These are phyloP conservation scores for Knipowitschia caucasica DNA, from an alignment of 2,797 vertebrate genomes.

Conservation along the genomic window DNA sequence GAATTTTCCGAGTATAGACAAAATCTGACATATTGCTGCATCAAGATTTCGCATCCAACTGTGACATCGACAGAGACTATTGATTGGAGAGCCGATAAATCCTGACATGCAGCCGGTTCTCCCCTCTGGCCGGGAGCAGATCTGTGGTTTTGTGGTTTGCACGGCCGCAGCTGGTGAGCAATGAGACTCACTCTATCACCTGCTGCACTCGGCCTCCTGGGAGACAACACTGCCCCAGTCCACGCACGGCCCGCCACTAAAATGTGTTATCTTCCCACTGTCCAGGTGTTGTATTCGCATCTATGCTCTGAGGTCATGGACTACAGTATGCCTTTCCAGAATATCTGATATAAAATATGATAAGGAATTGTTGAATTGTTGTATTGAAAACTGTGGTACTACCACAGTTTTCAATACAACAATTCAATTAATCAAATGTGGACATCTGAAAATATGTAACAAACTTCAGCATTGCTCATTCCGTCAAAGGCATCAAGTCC, in stretches of 20 bases:
- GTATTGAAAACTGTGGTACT: no score
- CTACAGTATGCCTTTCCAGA: not conserved
- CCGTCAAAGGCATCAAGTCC: no score
- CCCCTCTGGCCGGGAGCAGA: conserved; percentile 38
- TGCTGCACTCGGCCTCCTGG: conserved; percentile 39
- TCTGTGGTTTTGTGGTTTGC: conserved; percentile 23
- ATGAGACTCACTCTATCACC: conserved; percentile 50
- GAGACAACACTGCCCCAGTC: conserved; percentile 25
- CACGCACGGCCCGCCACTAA: conserved; percentile 1
- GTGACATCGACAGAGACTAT: not conserved
- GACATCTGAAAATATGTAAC: no score
- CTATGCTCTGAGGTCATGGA: not conserved
- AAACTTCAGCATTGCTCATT: no score
- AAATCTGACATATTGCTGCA: not conserved
- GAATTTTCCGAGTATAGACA: not conserved
- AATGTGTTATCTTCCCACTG: not conserved
- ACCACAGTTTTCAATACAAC: no score
- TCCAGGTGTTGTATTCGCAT: not conserved
- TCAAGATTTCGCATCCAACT: not conserved
- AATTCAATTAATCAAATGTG: no score
- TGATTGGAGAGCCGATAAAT: not conserved
- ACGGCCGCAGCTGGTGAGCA: conserved; percentile 47
- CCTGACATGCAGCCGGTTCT: conserved; percentile 26
- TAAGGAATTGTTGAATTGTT: no score
- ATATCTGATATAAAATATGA: no score